Conservation (phyloP, 2,797 vertebrate species). For the Scolopax bukidnonensis region DNA sequence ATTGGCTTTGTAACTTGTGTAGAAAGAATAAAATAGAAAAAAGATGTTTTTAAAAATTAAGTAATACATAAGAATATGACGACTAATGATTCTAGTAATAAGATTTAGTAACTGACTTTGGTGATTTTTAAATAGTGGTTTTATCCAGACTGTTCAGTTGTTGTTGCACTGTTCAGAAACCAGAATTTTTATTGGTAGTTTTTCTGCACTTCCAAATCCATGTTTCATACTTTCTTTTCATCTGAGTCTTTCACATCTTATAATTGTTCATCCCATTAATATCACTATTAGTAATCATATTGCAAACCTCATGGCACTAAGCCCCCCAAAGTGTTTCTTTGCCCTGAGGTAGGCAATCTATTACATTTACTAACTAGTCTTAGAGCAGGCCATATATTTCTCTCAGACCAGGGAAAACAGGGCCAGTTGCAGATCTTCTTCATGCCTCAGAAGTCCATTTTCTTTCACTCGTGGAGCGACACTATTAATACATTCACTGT, state of each 20-base stretch:
- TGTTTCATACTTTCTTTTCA: not conserved
- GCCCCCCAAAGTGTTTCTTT: not conserved
- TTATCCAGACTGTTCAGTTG: not conserved
- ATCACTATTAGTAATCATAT: not conserved
- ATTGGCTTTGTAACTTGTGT: accelerated
- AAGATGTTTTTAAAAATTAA: accelerated
- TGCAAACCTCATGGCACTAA: not conserved
- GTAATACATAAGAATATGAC: not conserved
- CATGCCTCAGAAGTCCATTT: not conserved
- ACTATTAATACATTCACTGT: not conserved
- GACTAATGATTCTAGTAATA: not conserved
- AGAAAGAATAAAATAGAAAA: not conserved
- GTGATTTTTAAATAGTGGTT: not conserved
- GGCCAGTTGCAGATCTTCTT: not conserved
- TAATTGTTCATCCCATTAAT: not conserved
- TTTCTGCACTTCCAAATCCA: not conserved
- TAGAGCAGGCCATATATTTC: not conserved
- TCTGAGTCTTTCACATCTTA: not conserved
- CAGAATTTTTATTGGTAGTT: not conserved
- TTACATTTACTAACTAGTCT: not conserved
- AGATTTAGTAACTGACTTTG: not conserved
- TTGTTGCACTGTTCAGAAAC: not conserved
- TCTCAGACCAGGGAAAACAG: not conserved
- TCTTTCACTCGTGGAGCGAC: not conserved
- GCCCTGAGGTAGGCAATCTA: not conserved